Conservation (phyloP, 2,797 vertebrate genomes). For the Clarias platycephalus region DNA sequence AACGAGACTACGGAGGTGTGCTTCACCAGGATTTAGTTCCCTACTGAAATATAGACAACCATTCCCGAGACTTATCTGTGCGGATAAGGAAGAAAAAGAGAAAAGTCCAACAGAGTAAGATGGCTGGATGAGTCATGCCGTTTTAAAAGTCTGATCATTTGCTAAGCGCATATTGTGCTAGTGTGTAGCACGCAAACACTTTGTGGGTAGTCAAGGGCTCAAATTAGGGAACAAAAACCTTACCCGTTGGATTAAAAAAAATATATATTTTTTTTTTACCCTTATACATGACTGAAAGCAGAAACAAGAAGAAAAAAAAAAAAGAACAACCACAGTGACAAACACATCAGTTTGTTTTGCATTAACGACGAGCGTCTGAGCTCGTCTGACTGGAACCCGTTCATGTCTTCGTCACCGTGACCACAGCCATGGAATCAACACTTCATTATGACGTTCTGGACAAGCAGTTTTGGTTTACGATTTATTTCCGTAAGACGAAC, state of each 20-base stretch:
- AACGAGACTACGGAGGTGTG: slow-evolving; percentile 18
- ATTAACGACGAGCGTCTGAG: too few species aligned
- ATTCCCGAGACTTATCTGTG: slow-evolving; percentile 37
- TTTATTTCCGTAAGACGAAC: slow-evolving; percentile 6
- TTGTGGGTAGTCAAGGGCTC: slow-evolving; percentile 15
- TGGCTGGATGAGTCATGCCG: neutral
- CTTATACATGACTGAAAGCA: neutral
- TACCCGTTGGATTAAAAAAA: neutral
- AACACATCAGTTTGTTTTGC: neutral
- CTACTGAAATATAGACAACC: slow-evolving; percentile 18
- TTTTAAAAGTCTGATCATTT: slow-evolving; percentile 8
- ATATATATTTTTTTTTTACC: slow-evolving; percentile 9
- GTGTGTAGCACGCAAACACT: neutral
- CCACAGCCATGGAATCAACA: slow-evolving; percentile 37
- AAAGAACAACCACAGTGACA: neutral
- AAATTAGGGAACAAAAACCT: slow-evolving; percentile 27
- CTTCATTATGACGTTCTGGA: neutral
- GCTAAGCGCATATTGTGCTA: neutral
- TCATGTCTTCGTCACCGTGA: neutral
- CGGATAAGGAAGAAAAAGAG: neutral
- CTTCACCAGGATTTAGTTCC: slow-evolving; percentile 22
- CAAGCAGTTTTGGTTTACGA: slow-evolving; percentile 4
- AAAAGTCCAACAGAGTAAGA: neutral
- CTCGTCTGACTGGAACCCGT: slow-evolving; percentile 17
- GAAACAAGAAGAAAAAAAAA: neutral